phyloP scores from a whole-genome alignment of 1,140 invertebrate genomes.

The Aphelenchoides besseyi region DNA sequence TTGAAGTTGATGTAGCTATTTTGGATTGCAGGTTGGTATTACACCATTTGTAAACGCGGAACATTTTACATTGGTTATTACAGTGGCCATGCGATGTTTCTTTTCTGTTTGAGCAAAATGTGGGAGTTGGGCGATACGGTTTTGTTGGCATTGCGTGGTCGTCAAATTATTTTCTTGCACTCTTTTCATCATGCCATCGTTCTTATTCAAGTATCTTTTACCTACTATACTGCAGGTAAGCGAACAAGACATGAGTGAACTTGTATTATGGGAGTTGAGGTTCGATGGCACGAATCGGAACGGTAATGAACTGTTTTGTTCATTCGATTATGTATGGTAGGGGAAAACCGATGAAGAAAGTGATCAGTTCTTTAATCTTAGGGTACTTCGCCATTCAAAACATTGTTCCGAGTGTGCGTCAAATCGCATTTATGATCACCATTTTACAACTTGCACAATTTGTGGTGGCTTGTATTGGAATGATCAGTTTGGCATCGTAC shows the following conservation, averaged over 20 bases:
- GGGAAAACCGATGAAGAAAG: not conserved
- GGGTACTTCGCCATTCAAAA: slow-evolving; percentile 21
- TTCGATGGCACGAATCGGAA: slow-evolving; percentile 75
- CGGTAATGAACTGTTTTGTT: slow-evolving; percentile 93
- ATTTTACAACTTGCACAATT: slow-evolving; percentile 30
- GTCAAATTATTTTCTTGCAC: slow-evolving; percentile 29
- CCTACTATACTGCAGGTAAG: slow-evolving; percentile 28
- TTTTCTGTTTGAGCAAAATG: slow-evolving; percentile 29
- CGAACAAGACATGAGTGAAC: not conserved
- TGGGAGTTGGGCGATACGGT: slow-evolving; percentile 38
- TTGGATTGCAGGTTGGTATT: slow-evolving; percentile 33
- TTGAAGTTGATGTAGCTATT: not conserved
- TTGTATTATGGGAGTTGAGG: slow-evolving; percentile 13
- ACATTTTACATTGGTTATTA: slow-evolving; percentile 26
- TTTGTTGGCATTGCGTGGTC: slow-evolving; percentile 24
- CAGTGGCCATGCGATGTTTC: slow-evolving; percentile 26
- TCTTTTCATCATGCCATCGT: slow-evolving; percentile 32
- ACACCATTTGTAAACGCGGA: slow-evolving; percentile 27
- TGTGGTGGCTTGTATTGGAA: slow-evolving; percentile 26
- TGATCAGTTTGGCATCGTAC: slow-evolving; percentile 21
- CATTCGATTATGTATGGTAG: slow-evolving; percentile 96
- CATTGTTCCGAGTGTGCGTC: slow-evolving; percentile 11
- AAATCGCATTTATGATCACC: slow-evolving; percentile 25
- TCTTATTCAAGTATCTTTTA: slow-evolving; percentile 26
- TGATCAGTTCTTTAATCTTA: not conserved